Percentiles rank a stretch among this genome's conserved stretches.
Conservation (phyloP, 1,140 invertebrate genomes). For the Trissolcus basalis region DNA sequence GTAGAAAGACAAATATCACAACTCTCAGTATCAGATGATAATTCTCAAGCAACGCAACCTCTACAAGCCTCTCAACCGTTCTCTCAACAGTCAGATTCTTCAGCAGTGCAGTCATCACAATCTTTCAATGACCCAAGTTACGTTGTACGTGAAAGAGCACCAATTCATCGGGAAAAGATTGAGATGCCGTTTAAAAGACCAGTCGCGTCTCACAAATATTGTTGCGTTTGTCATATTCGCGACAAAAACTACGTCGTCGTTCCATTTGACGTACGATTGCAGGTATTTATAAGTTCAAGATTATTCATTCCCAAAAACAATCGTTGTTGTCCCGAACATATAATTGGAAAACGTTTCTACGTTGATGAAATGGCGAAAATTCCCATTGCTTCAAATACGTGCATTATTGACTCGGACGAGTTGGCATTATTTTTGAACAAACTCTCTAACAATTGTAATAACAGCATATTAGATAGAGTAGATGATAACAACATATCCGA, state of each 20-base stretch:
- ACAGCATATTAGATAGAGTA: conserved; percentile 4
- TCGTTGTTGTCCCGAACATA: conserved; percentile 13
- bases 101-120: conserved; percentile 1
- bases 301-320: conserved; percentile 7
- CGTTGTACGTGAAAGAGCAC: conserved; percentile 2
- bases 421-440: conserved; percentile 9
- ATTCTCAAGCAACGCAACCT: conserved; percentile 2
- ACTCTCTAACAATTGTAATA: conserved; percentile 2
- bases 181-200: conserved; percentile 12
- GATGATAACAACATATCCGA: conserved; percentile 8
- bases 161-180: conserved; percentile 1
- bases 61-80: conserved; percentile 2
- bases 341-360: conserved; percentile 4
- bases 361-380: conserved; percentile 6
- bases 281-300: conserved; percentile 10
- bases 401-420: neutral
- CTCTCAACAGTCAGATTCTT: too few relatives aligned
- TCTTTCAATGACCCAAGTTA: conserved; percentile 8
- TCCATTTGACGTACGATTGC: conserved; percentile 16
- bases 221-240: conserved; percentile 14
- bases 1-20: conserved; percentile 11
- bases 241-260: conserved; percentile 12
- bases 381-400: neutral
- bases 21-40: conserved; percentile 16
- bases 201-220: conserved; percentile 12